Evolutionary conservation across 2,113 vertebrate species (phyloP).

Genomic region (Thunnus maccoyii): DNA sequence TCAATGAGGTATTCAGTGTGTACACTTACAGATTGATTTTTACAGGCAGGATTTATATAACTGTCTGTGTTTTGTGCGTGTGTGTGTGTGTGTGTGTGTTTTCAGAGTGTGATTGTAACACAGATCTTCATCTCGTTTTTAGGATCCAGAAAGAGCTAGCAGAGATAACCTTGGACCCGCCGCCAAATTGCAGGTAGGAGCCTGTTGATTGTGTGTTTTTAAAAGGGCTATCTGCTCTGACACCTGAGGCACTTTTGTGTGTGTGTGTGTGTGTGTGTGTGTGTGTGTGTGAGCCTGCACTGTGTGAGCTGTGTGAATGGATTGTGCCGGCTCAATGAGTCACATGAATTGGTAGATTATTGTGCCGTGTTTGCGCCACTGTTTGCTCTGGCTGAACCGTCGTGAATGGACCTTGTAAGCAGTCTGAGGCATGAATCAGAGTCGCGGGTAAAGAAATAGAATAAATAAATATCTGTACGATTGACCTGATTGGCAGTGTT

Average conservation of each 20-base stretch:
- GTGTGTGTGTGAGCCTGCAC: slow-evolving; percentile 11
- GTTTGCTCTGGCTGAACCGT: slow-evolving; percentile 35
- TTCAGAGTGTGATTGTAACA: slow-evolving; percentile 23
- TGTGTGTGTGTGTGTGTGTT: slow-evolving; percentile 1
- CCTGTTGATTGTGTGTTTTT: slow-evolving; percentile 37
- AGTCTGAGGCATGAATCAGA: slow-evolving; percentile 23
- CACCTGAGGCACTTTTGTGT: slow-evolving; percentile 38
- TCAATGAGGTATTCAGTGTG: slow-evolving; percentile 68
- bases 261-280: slow-evolving; percentile 25
- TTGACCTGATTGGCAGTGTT: slow-evolving; percentile 48
- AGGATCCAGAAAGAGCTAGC: slow-evolving; percentile 98
- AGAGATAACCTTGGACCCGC: slow-evolving; percentile 96
- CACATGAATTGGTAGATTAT: slow-evolving; percentile 49
- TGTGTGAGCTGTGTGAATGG: slow-evolving; percentile 37
- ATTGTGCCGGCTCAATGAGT: slow-evolving; percentile 51
- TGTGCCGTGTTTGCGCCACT: slow-evolving; percentile 31
- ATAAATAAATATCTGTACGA: slow-evolving; percentile 22
- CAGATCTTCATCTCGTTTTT: slow-evolving; percentile 53
- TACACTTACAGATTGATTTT: slow-evolving; percentile 57
- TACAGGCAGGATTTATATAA: slow-evolving; percentile 64
- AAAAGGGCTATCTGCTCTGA: slow-evolving; percentile 24
- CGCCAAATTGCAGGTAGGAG: slow-evolving; percentile 96
- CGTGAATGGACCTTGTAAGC: slow-evolving; percentile 38
- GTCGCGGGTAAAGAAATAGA: background rate
- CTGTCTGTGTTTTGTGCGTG: slow-evolving; percentile 18